Percentiles rank a stretch among this genome's conserved stretches.
phyloP scores from a whole-genome alignment of 2,888 invertebrate species.

The Asteroscopus sphinx region DNA sequence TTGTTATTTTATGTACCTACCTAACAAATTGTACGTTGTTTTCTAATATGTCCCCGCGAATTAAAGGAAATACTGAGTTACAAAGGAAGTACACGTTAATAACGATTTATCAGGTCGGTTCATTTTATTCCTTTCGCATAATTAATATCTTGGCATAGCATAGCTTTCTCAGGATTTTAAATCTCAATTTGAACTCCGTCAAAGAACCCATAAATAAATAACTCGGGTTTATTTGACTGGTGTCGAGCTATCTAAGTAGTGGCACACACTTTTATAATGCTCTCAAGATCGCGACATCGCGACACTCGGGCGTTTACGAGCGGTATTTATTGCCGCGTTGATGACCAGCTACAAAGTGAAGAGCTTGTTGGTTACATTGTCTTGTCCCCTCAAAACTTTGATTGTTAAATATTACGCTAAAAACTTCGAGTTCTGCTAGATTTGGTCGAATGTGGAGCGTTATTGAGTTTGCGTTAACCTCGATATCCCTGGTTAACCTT shows the following conservation, averaged over 20 bases:
- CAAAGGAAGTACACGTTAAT: too few relatives aligned
- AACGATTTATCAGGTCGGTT: too few relatives aligned
- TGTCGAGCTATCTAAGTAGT: background rate
- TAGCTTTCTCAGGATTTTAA: too few relatives aligned
- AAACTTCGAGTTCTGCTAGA: background rate
- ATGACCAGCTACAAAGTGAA: constrained; percentile 8
- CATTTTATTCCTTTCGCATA: too few relatives aligned
- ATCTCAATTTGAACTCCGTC: too few relatives aligned
- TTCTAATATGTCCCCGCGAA: too few relatives aligned
- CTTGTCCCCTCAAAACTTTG: constrained; percentile 16
- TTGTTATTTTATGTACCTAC: constrained; percentile 39
- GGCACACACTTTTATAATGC: constrained; percentile 25
- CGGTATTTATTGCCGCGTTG: constrained; percentile 2
- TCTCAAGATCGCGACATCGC: constrained; percentile 6
- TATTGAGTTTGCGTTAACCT: too few relatives aligned
- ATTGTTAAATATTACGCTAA: constrained; percentile 3
- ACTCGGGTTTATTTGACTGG: background rate
- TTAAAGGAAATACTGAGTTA: too few relatives aligned
- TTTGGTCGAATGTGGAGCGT: background rate
- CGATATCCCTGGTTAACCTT: too few relatives aligned
- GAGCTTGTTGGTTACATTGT: constrained; percentile 17
- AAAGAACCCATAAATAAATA: too few relatives aligned
- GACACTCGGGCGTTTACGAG: constrained; percentile 23
- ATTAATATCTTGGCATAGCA: too few relatives aligned
- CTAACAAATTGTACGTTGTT: constrained; percentile 12